These are phyloP conservation scores for Corvus hawaiiensis DNA, from an alignment of 2,113 vertebrate genomes.

Conservation along the genomic window DNA sequence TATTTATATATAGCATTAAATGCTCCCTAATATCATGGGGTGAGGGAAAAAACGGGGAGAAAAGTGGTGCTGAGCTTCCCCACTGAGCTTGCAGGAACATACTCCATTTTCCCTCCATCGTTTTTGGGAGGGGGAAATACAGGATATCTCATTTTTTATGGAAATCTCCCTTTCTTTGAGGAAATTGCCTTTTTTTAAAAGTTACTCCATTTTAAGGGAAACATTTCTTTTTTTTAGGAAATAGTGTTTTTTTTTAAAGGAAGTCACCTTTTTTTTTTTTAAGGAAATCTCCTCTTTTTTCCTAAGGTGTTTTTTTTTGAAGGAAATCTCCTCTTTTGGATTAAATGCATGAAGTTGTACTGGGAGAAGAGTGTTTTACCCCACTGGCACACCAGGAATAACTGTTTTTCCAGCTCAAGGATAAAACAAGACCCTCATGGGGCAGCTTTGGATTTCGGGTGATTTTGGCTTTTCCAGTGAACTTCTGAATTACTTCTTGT, in stretches of 20 bases:
- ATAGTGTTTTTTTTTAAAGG: background rate
- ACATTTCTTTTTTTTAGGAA: background rate
- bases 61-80: background rate
- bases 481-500: background rate
- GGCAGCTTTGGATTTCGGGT: background rate
- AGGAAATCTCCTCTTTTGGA: background rate
- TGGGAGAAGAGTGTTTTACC: background rate
- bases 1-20: background rate
- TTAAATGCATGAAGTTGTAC: background rate
- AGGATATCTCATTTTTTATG: background rate
- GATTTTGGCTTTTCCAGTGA: background rate
- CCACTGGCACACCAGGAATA: background rate
- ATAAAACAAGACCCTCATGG: background rate
- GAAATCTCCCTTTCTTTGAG: background rate
- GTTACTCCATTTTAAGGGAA: background rate
- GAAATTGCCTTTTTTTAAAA: background rate
- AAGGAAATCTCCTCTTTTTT: background rate
- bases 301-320: background rate
- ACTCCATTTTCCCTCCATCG: background rate
- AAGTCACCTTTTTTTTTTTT: background rate
- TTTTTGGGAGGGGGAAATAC: background rate
- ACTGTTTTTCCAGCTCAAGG: background rate
- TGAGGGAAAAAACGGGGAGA: rapidly evolving
- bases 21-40: rapidly evolving
- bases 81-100: background rate